Conservation (phyloP, 2,113 vertebrate genomes). For the Prinia subflava region DNA sequence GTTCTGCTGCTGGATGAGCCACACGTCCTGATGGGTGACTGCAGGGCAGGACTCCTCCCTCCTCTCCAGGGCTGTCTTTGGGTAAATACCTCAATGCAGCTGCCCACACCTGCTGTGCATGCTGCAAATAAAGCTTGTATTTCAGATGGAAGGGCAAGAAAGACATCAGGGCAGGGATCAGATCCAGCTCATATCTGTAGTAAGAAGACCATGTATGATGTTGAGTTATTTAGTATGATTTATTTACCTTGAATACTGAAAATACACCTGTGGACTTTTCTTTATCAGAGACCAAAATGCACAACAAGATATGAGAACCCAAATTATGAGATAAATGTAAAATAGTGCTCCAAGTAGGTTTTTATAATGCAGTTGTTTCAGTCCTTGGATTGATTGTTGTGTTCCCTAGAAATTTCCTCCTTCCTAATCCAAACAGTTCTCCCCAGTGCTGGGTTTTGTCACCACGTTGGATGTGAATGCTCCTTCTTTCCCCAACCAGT, state of each 20-base stretch:
- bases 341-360: background rate
- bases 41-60: background rate
- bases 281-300: background rate
- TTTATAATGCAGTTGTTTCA: background rate
- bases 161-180: background rate
- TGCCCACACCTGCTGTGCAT: background rate
- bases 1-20: background rate
- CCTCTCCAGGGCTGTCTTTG: background rate
- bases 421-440: fast-evolving
- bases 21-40: fast-evolving
- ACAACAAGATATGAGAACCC: fast-evolving
- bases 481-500: background rate
- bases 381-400: background rate
- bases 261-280: background rate
- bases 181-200: background rate
- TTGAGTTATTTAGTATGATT: background rate
- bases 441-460: background rate
- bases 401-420: background rate
- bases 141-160: background rate
- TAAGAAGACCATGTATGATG: background rate
- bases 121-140: background rate
- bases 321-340: background rate
- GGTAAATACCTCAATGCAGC: background rate
- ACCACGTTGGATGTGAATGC: no score
- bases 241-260: background rate